Evolutionary conservation across 2,888 invertebrate species (phyloP), one percentile per base, ranked within the genome.

Genomic region (Timema podura): DNA sequence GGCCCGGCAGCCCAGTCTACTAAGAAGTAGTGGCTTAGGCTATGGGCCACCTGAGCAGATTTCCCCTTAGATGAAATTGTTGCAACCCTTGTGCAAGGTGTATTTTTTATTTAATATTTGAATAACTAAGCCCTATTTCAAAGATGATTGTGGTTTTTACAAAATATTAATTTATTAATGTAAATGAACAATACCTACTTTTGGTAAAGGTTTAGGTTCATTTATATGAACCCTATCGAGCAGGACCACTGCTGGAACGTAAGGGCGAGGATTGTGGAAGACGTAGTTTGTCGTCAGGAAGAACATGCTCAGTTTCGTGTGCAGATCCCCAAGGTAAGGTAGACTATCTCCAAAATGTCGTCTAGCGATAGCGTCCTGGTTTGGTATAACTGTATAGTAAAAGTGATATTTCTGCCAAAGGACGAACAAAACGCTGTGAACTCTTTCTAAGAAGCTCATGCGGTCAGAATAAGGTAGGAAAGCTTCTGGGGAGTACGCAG

Each of bases 401-500:
- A 54, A 61, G 16, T 64, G 48, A 9, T 57, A 59, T 44, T 46
- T 57, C 16, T 47, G 47, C 59, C 64, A 48, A 30, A 71, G 48
- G n/a, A 46, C 45, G 51, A 67, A 59, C 30, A 70, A 16, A 67
- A 70, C 72, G 68, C 77, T 78, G 7, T 71, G 49, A 7, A 79
- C 5, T 30, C 79, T 72, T 68, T 80, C 76, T 15, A 64, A 68
- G 71, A 80, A 79, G 11, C 73, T 76, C 70, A 78, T 71, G 5
- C 70, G 46, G 66, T 76, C 76, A 16, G 73, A 72, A 61, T 77
- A 74, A 11, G 76, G 74, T 7, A 79, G 69, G 70, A 79, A 76
- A 0, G 74, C 30, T 68, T 79, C 78, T 5, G 81, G 80, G 48
- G 77, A 78, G 44, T 79, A 71, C 16, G 80, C 71, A 69, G 81